phyloP scores from a whole-genome alignment of 2,113 vertebrate genomes.

The Pionites leucogaster region DNA sequence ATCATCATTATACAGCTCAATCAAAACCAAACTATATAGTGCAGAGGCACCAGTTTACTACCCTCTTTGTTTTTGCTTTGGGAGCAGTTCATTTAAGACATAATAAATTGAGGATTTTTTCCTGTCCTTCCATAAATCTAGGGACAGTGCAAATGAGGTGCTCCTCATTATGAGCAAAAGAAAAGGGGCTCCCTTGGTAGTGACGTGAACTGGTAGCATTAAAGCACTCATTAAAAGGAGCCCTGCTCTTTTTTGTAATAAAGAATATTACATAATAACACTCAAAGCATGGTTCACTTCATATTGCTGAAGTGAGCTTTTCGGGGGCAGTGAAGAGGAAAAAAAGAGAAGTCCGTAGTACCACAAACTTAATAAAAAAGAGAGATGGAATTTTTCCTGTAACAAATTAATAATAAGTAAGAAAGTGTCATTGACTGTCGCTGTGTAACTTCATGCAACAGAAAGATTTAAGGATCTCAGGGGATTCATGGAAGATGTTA shows the following conservation, averaged over 20 bases:
- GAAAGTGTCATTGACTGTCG: conserved; percentile 31
- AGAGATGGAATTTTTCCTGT: conserved; percentile 44
- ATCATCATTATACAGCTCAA: conserved; percentile 31
- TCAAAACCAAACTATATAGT: conserved; percentile 60
- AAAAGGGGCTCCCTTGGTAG: conserved; percentile 66
- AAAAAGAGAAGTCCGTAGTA: conserved; percentile 17
- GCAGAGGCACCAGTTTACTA: conserved; percentile 45
- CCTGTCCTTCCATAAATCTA: conserved; percentile 72
- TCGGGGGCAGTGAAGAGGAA: conserved; percentile 11
- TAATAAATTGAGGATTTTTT: conserved; percentile 70
- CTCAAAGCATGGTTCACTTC: conserved; percentile 33
- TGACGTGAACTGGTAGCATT: conserved; percentile 26
- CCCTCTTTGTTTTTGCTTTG: conserved; percentile 74
- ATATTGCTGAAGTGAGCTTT: conserved; percentile 56
- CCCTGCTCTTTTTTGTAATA: conserved; percentile 21
- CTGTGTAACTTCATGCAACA: conserved; percentile 17
- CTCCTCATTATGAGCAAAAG: conserved; percentile 71
- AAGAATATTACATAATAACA: conserved; percentile 55
- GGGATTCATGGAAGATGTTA: background rate
- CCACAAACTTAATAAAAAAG: conserved; percentile 39
- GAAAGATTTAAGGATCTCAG: conserved; percentile 28
- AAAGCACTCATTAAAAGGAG: conserved; percentile 70
- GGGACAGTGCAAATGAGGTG: conserved; percentile 76
- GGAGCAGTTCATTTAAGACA: conserved; percentile 76
- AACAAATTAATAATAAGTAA: conserved; percentile 58